A percentile compares a stretch with the other conserved stretches of the same genome.
phyloP scores from a whole-genome alignment of 2,797 vertebrate genomes.

The Sebastes hubbsi region DNA sequence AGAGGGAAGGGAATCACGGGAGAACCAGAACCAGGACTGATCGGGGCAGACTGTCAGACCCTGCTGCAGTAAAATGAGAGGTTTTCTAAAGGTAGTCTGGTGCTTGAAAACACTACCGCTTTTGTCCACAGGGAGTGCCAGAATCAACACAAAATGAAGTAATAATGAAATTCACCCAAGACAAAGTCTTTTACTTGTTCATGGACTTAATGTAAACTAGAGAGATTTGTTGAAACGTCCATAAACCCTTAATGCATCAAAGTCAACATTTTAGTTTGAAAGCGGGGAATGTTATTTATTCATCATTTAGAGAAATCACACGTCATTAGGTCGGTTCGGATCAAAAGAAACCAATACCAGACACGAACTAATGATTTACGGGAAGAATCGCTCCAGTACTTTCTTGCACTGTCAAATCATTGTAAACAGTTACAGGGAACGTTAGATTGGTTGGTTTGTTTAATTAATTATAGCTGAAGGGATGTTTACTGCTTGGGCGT shows the following conservation, averaged over 20 bases:
- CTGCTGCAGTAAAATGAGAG: background rate
- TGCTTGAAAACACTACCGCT: background rate
- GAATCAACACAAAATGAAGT: background rate
- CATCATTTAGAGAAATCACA: background rate
- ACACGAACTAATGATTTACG: background rate
- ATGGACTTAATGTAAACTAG: background rate
- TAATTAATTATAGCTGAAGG: slow-evolving; percentile 48
- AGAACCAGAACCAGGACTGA: background rate
- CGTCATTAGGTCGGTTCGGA: background rate
- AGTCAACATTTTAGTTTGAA: background rate
- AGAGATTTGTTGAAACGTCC: background rate
- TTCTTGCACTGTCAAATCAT: slow-evolving; percentile 6
- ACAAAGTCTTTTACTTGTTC: background rate
- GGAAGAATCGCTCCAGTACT: background rate
- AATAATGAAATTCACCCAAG: background rate
- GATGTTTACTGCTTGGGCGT: slow-evolving; percentile 34
- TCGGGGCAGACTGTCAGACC: background rate
- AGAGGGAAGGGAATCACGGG: background rate
- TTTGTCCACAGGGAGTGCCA: too few relatives aligned
- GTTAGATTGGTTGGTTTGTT: slow-evolving; percentile 34
- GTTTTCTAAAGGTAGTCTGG: background rate
- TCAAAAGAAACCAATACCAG: background rate
- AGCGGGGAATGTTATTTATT: background rate
- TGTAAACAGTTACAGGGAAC: slow-evolving; percentile 39
- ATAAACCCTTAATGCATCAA: background rate